Evolutionary conservation across 2,888 invertebrate species (phyloP), one percentile per base, ranked within the genome.

Genomic region (Cantharis lateralis): DNA sequence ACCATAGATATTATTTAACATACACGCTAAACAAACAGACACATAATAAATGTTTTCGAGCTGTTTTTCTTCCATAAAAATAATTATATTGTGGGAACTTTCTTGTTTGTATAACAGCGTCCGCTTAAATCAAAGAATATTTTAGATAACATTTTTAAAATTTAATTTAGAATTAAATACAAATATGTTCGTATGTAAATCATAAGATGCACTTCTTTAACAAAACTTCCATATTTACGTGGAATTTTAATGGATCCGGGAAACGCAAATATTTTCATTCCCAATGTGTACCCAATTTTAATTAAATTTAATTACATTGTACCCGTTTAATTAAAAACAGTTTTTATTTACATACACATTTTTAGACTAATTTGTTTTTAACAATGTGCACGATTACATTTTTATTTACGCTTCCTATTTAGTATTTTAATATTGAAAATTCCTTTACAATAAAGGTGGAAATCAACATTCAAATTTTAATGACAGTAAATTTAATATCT

Each of bases 21-120:
- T 83, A 82, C 81, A 83, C 84, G 82, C 83, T 82, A 81, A 82
- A 80, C 82, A 85, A 86, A 86, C 84, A 85, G 82, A 84, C 83
- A 83, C 81, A 80, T 78, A 83, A 84, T 83, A 83, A 84, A 84
- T 84, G 83, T 82, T 81, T 79, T 80, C 79, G 78, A 81, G 81
- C 82, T 85, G 85, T 86, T 86, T 85, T 85, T 84, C 83, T 85
- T 85, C 83, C 84, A 83, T 86, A 85, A 86, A 85, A 84, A 83
- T 81, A 83, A 83, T 82, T 82, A 78, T 69, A 26, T 77, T 71
- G 71, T 75, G 78, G 78, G 78, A 77, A 75, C 72, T 26, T 66
- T 73, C 70, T 72, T 78, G 78, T 75, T 78, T 78, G 78, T 70
- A 70, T 75, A 77, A 77, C 74, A 73, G 71, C 71, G 74, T 63